phyloP scores from a whole-genome alignment of 2,888 invertebrate species.

The Acholoe squamosa region DNA sequence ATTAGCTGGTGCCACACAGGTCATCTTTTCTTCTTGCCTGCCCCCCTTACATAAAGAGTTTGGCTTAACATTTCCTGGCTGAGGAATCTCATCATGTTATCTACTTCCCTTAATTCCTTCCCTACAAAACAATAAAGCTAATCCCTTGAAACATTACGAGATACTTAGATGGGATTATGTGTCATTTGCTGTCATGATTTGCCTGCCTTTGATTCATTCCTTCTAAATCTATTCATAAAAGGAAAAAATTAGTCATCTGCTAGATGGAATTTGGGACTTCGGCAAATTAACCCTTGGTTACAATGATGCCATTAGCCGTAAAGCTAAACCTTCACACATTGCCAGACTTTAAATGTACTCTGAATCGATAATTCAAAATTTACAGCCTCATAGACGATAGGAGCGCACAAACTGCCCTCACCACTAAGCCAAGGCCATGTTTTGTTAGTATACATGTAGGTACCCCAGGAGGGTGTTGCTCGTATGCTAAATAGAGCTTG shows the following conservation, averaged over 20 bases:
- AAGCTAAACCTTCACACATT: not conserved
- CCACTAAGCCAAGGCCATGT: not conserved
- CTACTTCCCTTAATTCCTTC: not conserved
- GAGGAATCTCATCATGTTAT: not conserved
- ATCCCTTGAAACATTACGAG: not conserved
- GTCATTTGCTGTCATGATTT: not conserved
- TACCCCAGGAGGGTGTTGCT: too few relatives aligned
- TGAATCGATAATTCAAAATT: slow-evolving; percentile 26
- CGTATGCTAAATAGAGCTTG: too few relatives aligned
- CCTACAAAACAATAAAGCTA: not conserved
- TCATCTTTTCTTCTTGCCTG: too few relatives aligned
- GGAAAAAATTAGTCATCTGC: not conserved
- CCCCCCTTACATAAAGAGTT: too few relatives aligned
- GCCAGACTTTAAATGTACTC: not conserved
- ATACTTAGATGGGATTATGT: not conserved
- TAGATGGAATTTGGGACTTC: not conserved
- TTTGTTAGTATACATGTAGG: slow-evolving; percentile 22
- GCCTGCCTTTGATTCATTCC: not conserved
- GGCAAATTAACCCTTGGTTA: not conserved
- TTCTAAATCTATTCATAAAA: not conserved
- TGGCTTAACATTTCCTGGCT: not conserved
- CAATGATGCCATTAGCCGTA: not conserved
- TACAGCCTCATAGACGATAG: not conserved
- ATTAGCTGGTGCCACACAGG: too few relatives aligned
- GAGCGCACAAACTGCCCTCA: slow-evolving; percentile 12